Evolutionary conservation across 2,797 vertebrate species (phyloP).

Genomic region (Tokudaia muenninki): DNA sequence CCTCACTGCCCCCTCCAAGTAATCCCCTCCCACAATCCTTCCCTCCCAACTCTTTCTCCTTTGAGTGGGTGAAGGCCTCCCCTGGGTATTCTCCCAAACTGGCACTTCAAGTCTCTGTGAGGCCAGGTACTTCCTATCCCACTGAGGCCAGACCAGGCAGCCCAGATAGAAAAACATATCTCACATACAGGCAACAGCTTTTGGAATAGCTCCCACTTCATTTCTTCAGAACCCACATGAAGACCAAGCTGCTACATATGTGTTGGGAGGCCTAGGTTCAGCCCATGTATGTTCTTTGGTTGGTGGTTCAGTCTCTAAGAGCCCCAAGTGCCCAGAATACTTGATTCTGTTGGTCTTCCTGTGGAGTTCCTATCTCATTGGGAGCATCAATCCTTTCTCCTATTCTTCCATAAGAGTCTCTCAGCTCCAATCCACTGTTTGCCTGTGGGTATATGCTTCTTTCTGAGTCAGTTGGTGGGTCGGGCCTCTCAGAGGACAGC

Average conservation of each 20-base stretch:
- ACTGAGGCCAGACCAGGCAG: neutral
- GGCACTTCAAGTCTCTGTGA: neutral
- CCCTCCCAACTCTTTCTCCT: too few relatives aligned
- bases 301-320: neutral
- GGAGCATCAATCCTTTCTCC: neutral
- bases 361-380: neutral
- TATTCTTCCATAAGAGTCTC: neutral
- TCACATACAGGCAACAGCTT: neutral
- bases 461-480: neutral
- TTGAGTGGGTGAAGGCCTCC: too few relatives aligned
- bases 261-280: neutral
- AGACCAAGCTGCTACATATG: neutral
- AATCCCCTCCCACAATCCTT: too few relatives aligned
- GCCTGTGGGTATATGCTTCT: neutral
- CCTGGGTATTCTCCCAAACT: neutral
- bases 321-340: neutral
- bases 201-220: neutral
- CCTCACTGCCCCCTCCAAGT: too few relatives aligned
- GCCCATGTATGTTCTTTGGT: neutral
- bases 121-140: neutral
- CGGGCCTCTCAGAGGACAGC: neutral
- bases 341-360: neutral
- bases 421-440: neutral
- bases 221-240: neutral
- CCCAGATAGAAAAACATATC: neutral